phyloP scores from a whole-genome alignment of 2,797 vertebrate genomes.

The Artibeus jamaicensis region DNA sequence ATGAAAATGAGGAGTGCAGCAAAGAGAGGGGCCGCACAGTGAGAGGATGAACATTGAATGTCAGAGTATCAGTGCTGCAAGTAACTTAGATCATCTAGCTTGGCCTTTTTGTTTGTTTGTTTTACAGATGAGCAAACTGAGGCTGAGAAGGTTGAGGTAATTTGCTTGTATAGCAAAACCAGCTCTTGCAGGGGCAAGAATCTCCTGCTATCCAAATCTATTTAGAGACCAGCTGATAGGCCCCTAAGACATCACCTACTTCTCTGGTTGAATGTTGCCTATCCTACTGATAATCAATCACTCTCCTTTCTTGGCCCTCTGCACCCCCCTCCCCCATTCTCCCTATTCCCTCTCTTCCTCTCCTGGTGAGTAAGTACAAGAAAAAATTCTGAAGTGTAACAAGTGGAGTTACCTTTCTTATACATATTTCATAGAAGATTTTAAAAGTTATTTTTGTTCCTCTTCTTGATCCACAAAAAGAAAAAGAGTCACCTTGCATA shows the following conservation, averaged over 20 bases:
- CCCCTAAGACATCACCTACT: not conserved
- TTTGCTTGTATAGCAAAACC: not conserved
- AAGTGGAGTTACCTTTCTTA: not conserved
- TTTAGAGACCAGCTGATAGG: no score
- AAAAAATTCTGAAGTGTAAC: not conserved
- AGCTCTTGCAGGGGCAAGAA: not conserved
- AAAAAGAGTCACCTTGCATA: not conserved
- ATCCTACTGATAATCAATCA: not conserved
- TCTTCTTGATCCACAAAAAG: not conserved
- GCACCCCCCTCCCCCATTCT: not conserved
- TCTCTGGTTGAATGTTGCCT: not conserved
- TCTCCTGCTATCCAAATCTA: not conserved
- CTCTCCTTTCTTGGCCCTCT: not conserved
- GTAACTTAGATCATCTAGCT: not conserved
- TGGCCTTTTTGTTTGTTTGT: not conserved
- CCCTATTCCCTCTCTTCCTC: not conserved
- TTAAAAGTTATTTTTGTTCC: not conserved
- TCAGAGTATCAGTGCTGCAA: not conserved
- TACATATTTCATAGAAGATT: not conserved
- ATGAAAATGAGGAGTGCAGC: not conserved
- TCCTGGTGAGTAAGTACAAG: not conserved
- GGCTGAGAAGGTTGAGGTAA: not conserved
- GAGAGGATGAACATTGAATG: not conserved
- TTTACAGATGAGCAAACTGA: not conserved
- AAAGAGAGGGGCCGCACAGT: not conserved